These are phyloP conservation scores for Myrmecobius fasciatus DNA, from an alignment of 2,113 vertebrate species.

Conservation along the genomic window DNA sequence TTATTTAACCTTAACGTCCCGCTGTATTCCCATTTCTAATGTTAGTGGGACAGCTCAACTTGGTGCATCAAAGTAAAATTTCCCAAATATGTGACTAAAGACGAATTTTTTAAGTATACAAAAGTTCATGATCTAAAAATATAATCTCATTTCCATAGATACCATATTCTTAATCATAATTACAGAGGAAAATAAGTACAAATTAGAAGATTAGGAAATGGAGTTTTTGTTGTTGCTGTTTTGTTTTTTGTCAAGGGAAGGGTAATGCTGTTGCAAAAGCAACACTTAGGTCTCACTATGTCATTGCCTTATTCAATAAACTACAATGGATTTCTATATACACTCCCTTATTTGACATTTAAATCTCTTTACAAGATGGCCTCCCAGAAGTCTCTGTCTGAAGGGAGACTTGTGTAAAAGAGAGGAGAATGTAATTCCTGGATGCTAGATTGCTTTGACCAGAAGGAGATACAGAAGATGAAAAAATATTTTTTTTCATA, in stretches of 20 bases:
- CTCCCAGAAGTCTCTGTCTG: not conserved
- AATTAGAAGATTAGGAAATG: constrained; percentile 34
- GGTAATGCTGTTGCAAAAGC: not conserved
- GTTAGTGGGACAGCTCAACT: constrained; percentile 62
- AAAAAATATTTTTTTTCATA: no score
- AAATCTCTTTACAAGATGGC: no score
- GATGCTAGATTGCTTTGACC: not conserved
- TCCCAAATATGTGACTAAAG: constrained; percentile 46
- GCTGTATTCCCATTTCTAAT: constrained; percentile 53
- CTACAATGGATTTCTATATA: no score
- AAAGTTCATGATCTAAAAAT: constrained; percentile 60
- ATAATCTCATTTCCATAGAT: constrained; percentile 67
- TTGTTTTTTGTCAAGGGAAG: not conserved
- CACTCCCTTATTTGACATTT: no score
- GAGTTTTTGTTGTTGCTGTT: not conserved
- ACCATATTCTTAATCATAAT: constrained; percentile 73
- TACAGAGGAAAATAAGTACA: constrained; percentile 64
- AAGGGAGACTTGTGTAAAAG: not conserved
- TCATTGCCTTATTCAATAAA: no score
- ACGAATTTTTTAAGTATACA: constrained; percentile 12
- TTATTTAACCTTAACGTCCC: constrained; percentile 80
- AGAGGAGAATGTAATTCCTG: not conserved
- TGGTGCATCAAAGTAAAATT: constrained; percentile 60
- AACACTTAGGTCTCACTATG: not conserved
- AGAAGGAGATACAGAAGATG: not conserved